A percentile compares a stretch with the other conserved stretches of the same genome.
phyloP scores from a whole-genome alignment of 2,797 vertebrate genomes.

The Mionectes olivaceus region DNA sequence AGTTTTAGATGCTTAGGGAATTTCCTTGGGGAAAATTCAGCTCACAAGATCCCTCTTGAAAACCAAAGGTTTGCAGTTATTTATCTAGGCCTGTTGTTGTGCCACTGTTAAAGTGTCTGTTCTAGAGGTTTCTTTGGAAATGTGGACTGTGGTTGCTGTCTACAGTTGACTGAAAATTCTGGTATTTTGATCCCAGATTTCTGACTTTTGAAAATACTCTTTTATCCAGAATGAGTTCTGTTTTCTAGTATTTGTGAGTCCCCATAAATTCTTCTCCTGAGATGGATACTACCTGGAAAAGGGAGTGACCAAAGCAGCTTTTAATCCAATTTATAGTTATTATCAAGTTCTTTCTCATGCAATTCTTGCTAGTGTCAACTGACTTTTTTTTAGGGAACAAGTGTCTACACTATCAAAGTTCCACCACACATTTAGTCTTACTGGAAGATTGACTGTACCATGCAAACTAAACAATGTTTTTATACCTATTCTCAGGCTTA shows the following conservation, averaged over 20 bases:
- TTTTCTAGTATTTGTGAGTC: neutral
- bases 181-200: neutral
- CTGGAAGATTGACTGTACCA: neutral
- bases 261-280: neutral
- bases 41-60: neutral
- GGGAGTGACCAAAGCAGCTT: neutral
- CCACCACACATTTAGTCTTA: no score
- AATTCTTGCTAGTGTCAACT: neutral
- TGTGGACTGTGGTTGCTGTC: neutral
- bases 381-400: neutral
- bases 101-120: accelerated
- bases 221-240: neutral
- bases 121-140: neutral
- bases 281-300: neutral
- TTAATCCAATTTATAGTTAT: neutral
- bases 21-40: neutral
- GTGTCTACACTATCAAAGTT: neutral
- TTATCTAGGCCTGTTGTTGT: neutral
- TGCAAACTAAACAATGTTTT: neutral
- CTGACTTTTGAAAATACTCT: neutral
- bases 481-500: no score
- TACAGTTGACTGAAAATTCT: neutral
- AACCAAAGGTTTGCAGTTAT: neutral
- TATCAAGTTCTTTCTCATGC: neutral
- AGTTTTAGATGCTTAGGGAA: neutral